These are phyloP conservation scores for Venustoraphidia nigricollis DNA, from an alignment of 2,888 invertebrate species.

Conservation along the genomic window DNA sequence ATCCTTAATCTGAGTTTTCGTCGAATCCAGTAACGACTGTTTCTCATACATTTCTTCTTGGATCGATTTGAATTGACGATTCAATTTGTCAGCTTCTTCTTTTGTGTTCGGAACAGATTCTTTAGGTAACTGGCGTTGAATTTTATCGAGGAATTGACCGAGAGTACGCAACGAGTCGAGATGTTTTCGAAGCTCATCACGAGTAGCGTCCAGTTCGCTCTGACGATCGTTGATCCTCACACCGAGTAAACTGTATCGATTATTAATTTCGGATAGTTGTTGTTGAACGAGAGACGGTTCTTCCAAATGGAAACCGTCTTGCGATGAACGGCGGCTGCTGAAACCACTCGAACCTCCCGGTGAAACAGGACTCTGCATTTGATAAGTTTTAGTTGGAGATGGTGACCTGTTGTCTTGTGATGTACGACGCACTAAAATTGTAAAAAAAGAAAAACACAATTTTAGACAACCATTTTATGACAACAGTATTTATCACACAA, in stretches of 20 bases:
- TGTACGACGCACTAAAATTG: conserved; percentile 41
- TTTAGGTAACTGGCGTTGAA: conserved; percentile 73
- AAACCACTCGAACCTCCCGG: conserved; percentile 86
- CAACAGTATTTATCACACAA: background rate
- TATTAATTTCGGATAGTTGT: conserved; percentile 86
- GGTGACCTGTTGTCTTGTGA: conserved; percentile 65
- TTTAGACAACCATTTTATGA: conserved; percentile 2
- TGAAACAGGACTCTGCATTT: conserved; percentile 59
- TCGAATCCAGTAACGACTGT: conserved; percentile 78
- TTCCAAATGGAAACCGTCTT: conserved; percentile 78
- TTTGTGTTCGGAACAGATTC: conserved; percentile 63
- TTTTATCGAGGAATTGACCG: conserved; percentile 73
- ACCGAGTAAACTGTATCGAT: conserved; percentile 80
- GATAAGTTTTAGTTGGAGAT: conserved; percentile 55
- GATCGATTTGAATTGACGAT: conserved; percentile 63
- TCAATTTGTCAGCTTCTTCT: conserved; percentile 82
- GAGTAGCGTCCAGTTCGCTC: conserved; percentile 65
- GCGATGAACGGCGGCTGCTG: conserved; percentile 80
- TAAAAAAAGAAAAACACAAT: conserved; percentile 16
- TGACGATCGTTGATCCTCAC: conserved; percentile 78
- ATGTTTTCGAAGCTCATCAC: conserved; percentile 74
- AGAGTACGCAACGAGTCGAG: conserved; percentile 67
- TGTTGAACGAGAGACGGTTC: conserved; percentile 79
- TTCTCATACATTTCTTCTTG: conserved; percentile 88
- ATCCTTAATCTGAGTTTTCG: conserved; percentile 77